Evolutionary conservation across 2,797 vertebrate species (phyloP).

Genomic region (Artibeus jamaicensis): DNA sequence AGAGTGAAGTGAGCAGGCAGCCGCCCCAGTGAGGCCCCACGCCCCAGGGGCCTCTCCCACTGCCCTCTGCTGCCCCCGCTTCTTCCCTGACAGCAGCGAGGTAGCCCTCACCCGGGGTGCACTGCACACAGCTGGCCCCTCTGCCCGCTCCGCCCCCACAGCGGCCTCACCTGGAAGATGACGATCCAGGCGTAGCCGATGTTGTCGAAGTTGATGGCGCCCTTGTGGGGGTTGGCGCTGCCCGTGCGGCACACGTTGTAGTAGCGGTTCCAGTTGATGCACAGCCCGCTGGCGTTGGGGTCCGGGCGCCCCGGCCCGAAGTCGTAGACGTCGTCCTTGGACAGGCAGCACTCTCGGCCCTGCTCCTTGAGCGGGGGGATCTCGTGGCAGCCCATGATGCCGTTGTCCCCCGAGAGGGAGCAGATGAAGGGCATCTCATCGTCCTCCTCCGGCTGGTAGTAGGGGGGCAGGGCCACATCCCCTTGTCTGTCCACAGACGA

Average conservation of each 20-base stretch:
- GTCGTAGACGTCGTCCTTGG: conserved; percentile 93
- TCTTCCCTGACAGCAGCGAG: not conserved
- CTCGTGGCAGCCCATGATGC: conserved; percentile 96
- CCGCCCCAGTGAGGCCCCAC: not conserved
- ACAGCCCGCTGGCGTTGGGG: conserved; percentile 92
- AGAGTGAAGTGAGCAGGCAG: not conserved
- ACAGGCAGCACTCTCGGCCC: conserved; percentile 94
- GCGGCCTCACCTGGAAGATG: conserved; percentile 92
- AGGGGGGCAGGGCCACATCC: conserved; percentile 91
- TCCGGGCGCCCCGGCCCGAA: conserved; percentile 89
- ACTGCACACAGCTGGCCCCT: not conserved
- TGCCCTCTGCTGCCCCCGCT: not conserved
- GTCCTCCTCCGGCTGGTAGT: conserved; percentile 94
- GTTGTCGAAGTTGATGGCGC: conserved; percentile 99
- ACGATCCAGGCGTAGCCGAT: conserved; percentile 99
- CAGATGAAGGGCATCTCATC: conserved; percentile 98
- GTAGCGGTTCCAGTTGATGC: conserved; percentile 98
- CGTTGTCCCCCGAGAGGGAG: conserved; percentile 95
- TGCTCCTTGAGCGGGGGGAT: conserved; percentile 92
- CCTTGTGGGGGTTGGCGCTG: conserved; percentile 94
- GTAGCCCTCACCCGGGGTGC: fast-evolving
- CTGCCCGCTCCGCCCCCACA: fast-evolving
- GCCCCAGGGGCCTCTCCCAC: not conserved
- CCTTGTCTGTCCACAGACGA: conserved; percentile 85
- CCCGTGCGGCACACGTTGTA: conserved; percentile 95